phyloP scores from a whole-genome alignment of 2,888 invertebrate species.

The Hermaeophaga mercurialis region DNA sequence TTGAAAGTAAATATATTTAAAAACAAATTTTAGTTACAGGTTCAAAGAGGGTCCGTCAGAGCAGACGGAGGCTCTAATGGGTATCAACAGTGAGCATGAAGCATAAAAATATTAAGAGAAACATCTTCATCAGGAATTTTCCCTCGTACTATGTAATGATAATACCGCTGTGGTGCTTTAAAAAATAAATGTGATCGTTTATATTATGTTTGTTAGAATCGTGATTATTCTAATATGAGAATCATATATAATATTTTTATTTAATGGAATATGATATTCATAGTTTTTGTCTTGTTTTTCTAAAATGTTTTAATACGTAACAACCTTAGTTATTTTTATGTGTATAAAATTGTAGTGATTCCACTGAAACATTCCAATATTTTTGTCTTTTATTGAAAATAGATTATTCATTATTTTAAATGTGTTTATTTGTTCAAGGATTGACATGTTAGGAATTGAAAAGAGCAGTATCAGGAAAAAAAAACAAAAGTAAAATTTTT shows the following conservation, averaged over 20 bases:
- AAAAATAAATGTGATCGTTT: constrained; percentile 35
- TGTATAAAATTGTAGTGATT: constrained; percentile 2
- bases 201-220: constrained; percentile 30
- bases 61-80: constrained; percentile 72
- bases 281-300: constrained; percentile 8
- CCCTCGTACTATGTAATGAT: constrained; percentile 22
- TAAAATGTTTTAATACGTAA: constrained; percentile 9
- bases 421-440: no score
- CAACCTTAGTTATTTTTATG: not conserved
- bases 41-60: constrained; percentile 69
- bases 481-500: no score
- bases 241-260: constrained; percentile 16
- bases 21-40: constrained; percentile 54
- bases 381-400: constrained; percentile 16
- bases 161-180: constrained; percentile 35
- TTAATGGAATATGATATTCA: constrained; percentile 16
- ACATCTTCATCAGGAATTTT: constrained; percentile 10
- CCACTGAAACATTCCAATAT: constrained; percentile 13
- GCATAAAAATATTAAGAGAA: constrained; percentile 50
- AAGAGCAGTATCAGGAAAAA: no score
- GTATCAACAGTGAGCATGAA: constrained; percentile 64
- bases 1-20: no score
- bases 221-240: constrained; percentile 30
- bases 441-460: no score
- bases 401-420: not conserved